phyloP scores from a whole-genome alignment of 2,797 vertebrate genomes.

The Malacoctenus gilli region DNA sequence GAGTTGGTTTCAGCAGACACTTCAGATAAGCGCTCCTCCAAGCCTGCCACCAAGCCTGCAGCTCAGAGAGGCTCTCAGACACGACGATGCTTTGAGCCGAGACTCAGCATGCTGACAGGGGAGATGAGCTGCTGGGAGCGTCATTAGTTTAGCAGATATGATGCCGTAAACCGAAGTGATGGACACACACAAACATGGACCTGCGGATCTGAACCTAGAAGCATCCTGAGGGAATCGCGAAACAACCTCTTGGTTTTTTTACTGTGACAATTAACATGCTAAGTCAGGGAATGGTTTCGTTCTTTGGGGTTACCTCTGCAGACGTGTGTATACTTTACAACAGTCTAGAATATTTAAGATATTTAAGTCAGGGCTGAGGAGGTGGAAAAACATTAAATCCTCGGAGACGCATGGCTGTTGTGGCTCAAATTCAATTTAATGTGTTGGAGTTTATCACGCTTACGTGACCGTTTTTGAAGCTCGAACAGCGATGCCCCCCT shows the following conservation, averaged over 20 bases:
- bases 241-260: no score
- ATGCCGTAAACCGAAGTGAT: not conserved
- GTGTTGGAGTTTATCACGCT: slow-evolving; percentile 1
- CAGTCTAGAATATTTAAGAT: not conserved
- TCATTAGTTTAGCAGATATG: not conserved
- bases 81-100: not conserved
- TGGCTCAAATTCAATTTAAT: not conserved
- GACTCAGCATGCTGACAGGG: not conserved
- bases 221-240: no score
- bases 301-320: not conserved
- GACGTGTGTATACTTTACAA: not conserved
- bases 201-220: not conserved
- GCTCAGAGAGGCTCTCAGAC: no score
- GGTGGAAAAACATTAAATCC: not conserved
- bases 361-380: not conserved
- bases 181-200: not conserved
- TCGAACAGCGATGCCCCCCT: not conserved
- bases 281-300: no score
- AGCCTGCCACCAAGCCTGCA: no score
- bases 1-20: no score
- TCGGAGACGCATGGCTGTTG: not conserved
- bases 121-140: not conserved
- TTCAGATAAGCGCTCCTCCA: no score
- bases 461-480: slow-evolving; percentile 1
- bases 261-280: no score